Conservation (phyloP, 2,113 vertebrate genomes). For the Tringa solitaria region DNA sequence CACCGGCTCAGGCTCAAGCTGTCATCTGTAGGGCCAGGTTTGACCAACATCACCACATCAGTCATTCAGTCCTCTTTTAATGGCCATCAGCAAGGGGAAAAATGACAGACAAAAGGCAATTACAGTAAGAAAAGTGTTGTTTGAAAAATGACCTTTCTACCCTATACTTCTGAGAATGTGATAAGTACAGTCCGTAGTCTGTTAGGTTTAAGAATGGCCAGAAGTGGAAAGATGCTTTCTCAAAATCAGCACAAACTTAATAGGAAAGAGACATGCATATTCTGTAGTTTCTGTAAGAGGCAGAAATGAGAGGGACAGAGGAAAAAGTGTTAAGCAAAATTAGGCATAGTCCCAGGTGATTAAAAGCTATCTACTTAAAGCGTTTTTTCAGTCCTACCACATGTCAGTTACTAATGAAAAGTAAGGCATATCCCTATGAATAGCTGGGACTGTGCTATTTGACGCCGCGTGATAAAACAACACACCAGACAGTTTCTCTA, state of each 20-base stretch:
- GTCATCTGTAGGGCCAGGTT: background rate
- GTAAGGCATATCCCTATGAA: background rate
- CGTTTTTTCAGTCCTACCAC: background rate
- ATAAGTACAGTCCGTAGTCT: background rate
- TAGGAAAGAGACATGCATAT: background rate
- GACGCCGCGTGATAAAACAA: background rate
- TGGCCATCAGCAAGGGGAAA: conserved; percentile 6
- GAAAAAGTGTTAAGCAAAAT: background rate
- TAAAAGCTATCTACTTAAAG: background rate
- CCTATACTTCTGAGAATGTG: background rate
- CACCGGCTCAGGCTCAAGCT: background rate
- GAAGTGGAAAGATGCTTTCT: background rate
- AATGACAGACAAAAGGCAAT: conserved; percentile 43
- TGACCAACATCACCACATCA: background rate
- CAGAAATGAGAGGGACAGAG: background rate
- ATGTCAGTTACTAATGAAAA: background rate
- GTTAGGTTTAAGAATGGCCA: background rate
- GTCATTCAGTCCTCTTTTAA: background rate
- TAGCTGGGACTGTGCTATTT: background rate
- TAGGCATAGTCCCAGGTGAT: background rate
- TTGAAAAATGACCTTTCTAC: conserved; percentile 34
- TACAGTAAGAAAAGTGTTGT: background rate
- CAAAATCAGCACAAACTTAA: background rate
- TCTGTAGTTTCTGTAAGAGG: background rate
- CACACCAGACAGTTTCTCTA: background rate